phyloP scores from a whole-genome alignment of 92 coral and sea anemone genomes.

The Epizoanthus ramosus region DNA sequence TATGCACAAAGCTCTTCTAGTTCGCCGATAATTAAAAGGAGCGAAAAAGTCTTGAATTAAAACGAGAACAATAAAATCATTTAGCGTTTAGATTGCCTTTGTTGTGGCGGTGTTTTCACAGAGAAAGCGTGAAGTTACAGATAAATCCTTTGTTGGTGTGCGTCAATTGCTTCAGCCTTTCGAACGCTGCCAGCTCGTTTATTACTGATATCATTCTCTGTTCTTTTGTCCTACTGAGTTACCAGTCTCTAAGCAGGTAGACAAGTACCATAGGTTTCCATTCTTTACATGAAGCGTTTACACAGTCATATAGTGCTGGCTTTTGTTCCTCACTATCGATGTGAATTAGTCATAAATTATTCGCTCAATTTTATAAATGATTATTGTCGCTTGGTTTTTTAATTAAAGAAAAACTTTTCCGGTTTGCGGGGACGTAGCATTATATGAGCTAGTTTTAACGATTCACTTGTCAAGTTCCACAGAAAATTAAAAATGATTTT shows the following conservation, averaged over 20 bases:
- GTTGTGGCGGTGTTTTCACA: conserved; percentile 75
- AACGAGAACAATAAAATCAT: conserved; percentile 84
- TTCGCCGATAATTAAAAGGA: conserved; percentile 75
- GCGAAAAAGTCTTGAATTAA: conserved; percentile 82
- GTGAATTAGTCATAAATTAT: conserved; percentile 29
- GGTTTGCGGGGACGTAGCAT: not conserved
- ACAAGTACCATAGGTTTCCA: not conserved
- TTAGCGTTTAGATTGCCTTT: conserved; percentile 82
- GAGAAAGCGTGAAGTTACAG: conserved; percentile 62
- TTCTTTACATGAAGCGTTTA: not conserved
- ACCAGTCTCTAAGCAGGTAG: not conserved
- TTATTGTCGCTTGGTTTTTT: conserved; percentile 36
- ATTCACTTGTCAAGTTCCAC: not conserved
- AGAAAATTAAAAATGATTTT: conserved; percentile 15
- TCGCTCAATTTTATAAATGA: conserved; percentile 26
- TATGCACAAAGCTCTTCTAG: conserved; percentile 75
- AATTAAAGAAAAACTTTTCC: conserved; percentile 7
- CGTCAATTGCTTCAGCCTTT: conserved; percentile 33
- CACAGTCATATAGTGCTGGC: too few species aligned
- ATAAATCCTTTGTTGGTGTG: conserved; percentile 46
- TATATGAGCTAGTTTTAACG: not conserved
- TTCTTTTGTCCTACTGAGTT: not conserved
- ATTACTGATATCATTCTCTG: not conserved
- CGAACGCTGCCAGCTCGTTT: conserved; percentile 25
- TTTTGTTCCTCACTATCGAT: not conserved